Evolutionary conservation across 2,797 vertebrate genomes (phyloP).

Genomic region (Gallinago nigripennis): DNA sequence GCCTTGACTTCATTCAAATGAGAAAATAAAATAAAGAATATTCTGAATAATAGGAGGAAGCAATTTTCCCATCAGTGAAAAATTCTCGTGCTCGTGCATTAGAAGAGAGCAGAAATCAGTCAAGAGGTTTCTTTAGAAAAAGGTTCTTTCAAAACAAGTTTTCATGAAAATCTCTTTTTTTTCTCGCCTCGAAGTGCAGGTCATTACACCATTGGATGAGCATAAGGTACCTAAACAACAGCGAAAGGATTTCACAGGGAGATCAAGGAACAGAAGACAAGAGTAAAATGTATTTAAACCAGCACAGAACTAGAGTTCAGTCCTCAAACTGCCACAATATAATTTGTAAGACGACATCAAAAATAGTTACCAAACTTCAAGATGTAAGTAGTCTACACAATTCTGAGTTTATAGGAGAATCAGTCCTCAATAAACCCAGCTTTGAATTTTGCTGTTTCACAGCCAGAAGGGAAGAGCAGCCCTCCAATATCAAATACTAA

Average conservation of each 20-base stretch:
- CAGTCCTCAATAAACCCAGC: not conserved
- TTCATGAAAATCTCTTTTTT: not conserved
- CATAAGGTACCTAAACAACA: not conserved
- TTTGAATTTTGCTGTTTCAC: not conserved
- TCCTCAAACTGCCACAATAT: not conserved
- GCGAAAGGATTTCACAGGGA: not conserved
- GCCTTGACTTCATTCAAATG: not conserved
- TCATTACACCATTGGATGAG: not conserved
- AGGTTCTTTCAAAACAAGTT: not conserved
- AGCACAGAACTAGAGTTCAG: not conserved
- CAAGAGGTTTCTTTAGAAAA: not conserved
- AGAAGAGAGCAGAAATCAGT: not conserved
- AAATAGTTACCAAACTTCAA: not conserved
- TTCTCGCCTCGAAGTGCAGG: not conserved
- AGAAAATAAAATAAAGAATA: not conserved
- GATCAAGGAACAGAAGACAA: not conserved
- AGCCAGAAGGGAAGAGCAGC: not conserved
- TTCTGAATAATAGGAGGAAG: not conserved
- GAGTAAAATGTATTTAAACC: not conserved
- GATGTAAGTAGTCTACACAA: not conserved
- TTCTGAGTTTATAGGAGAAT: not conserved
- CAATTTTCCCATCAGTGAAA: not conserved
- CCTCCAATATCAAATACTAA: not conserved
- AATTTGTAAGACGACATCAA: not conserved
- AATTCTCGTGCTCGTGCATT: not conserved